Base-by-base conservation (phyloP, 1,140 invertebrate genomes). In the Drosophila athabasca region DNA sequence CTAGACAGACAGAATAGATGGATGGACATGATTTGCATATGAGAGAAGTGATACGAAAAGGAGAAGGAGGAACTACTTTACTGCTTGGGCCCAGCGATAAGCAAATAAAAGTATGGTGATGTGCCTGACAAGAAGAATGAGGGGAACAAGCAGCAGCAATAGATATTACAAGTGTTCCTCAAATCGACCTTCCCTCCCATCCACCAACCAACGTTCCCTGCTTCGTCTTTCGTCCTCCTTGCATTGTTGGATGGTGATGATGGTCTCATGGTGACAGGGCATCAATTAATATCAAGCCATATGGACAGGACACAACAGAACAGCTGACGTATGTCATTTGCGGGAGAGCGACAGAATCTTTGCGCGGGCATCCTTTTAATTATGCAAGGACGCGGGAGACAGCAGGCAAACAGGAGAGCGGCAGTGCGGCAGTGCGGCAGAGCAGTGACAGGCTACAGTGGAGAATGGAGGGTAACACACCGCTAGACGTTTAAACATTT, bases 401-500 rank as follows among this genome's bases (percentile, higher is more conserved):
- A 53, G 24, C 24, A 26, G 24, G 24, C 24, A 5, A 5, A 4
- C 41, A 39, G 13, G 24, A 46, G 15, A 58, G 24, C 24, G 9
- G 24, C 8, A 17, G 61, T 76, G 77, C n/a, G n/a, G n/a, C 39
- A 44, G 19, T 3, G 15, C 1, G 48, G 7, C 31, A 22, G 11
- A n/a, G 31, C 39, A 62, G 61, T 76, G 77, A 51, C 68, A 48
- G 35, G 35, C 4, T 39, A 39, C 3, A 39, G 11, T 39, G 11
- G 3, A 39, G 35, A 4, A 39, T 39, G 35, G 3, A 11, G 13
- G 35, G 13, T 13, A 39, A 76, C 50, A 69, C 19, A 76, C 72
- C 62, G 53, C 59, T 59, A 81, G 81, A 85, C 74, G 62, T 62
- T 77, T 70, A 67, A 62, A 51, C 74, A 82, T 87, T 82, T 87